A percentile compares a stretch with the other conserved stretches of the same genome.
phyloP scores from a whole-genome alignment of 2,113 vertebrate species.

The Muntiacus muntjak region DNA sequence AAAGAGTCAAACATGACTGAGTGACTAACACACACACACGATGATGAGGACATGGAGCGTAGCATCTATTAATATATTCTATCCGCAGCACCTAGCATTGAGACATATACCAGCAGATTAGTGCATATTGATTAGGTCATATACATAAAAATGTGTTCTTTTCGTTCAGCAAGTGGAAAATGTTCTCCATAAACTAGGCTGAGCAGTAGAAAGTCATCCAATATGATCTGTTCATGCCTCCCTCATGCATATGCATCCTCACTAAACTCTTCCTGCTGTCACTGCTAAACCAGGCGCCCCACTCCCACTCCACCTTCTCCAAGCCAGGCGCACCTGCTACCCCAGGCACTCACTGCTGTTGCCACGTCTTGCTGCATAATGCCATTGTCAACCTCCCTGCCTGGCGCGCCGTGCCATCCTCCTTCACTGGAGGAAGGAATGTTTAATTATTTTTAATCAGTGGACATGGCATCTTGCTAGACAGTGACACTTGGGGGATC shows the following conservation, averaged over 20 bases:
- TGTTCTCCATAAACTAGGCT: neutral
- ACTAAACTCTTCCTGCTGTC: constrained; percentile 60
- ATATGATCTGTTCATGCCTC: neutral
- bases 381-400: constrained; percentile 69
- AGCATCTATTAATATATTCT: neutral
- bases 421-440: constrained; percentile 71
- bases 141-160: neutral
- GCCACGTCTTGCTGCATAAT: constrained; percentile 62
- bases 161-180: neutral
- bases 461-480: constrained; percentile 77
- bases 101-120: neutral
- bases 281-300: constrained; percentile 18
- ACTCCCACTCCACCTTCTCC: constrained; percentile 38
- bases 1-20: neutral
- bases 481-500: constrained; percentile 72
- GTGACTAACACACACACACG: neutral
- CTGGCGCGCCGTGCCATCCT: constrained; percentile 39
- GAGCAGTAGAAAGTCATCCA: constrained; percentile 48
- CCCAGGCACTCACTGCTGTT: constrained; percentile 31
- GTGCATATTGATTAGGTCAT: neutral
- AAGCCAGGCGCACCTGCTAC: constrained; percentile 68
- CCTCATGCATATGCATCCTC: constrained; percentile 63
- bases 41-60: neutral
- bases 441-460: constrained; percentile 79
- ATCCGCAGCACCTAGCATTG: neutral